Conservation (phyloP, 2,797 vertebrate species). For the Ciconia nigra region DNA sequence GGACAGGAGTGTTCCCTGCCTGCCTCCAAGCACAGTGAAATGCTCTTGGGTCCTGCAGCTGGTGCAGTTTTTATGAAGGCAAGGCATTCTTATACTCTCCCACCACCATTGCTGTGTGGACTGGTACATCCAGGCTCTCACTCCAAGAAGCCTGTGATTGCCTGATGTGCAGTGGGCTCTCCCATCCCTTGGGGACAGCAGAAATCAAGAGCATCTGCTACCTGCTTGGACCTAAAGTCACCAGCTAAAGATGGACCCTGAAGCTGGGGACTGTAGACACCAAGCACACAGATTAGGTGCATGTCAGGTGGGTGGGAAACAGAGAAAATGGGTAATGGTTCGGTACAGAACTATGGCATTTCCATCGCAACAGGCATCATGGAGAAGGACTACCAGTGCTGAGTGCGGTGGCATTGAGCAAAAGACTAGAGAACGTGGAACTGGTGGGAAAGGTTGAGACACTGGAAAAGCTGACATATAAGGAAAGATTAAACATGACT, state of each 20-base stretch:
- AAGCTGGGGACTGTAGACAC: background rate
- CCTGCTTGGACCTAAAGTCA: background rate
- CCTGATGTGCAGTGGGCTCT: background rate
- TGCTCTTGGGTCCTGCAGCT: background rate
- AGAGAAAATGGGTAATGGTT: background rate
- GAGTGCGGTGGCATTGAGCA: background rate
- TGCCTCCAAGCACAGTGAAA: background rate
- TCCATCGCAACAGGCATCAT: background rate
- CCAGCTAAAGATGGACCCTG: background rate
- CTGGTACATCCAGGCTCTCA: background rate
- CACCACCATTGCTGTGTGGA: background rate
- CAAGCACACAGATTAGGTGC: background rate
- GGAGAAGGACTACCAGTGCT: background rate
- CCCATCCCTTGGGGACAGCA: background rate
- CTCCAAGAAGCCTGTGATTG: background rate
- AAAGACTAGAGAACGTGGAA: background rate
- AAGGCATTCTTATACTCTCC: background rate
- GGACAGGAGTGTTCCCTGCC: background rate
- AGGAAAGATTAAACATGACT: background rate
- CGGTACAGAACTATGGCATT: background rate
- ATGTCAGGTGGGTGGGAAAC: background rate
- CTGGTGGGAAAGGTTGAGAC: background rate
- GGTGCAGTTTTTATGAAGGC: background rate
- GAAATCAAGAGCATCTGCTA: background rate
- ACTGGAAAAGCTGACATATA: background rate